Evolutionary conservation across 2,888 invertebrate genomes (phyloP), one percentile per base, ranked within the genome.

Genomic region (Danaus chrysippus): DNA sequence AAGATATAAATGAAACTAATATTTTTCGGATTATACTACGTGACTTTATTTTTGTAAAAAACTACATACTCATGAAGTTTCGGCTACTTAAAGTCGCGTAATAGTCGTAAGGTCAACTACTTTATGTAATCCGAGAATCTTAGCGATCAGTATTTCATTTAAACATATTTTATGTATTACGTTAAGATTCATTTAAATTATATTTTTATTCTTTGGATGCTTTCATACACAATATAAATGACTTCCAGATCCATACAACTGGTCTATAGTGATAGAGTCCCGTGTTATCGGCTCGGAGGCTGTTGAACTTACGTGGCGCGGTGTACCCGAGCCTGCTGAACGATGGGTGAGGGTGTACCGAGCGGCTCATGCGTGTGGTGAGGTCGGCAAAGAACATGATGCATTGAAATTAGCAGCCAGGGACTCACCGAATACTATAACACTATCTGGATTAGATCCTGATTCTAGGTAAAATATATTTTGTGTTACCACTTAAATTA

Each of bases 291-390:
- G 96, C 69, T 92, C 96, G 0, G 94, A 93, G 58, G 94, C 95
- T 10, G 95, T 95, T 0, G 96, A 96, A 75, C 92, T 97, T 8
- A 92, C 93, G 6, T 97, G 97, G 96, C 93, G 91, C 56, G 97
- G 97, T 0, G 94, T 97, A 0, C 97, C 97, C 0, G 94, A 95
- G 71, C 97, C 97, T 0, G 95, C 96, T 67, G 97, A 97, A 79
- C 96, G 97, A 79, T 97, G 95, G 87, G 96, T 97, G 57, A 95
- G 97, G 71, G 96, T 97, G 73, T 97, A 96, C 86, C 93, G 97
- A 61, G 96, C 96, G 0, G 96, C 96, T 8, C 90, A 91, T 61
- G 83, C 86, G 1, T 89, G 89, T 58, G 96, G 80, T 0, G 74
- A 94, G 92, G 59, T 71, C 11, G 65, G 76, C 1, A 70, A 70